A percentile compares a stretch with the other conserved stretches of the same genome.
Evolutionary conservation across 2,888 invertebrate species (phyloP).

Genomic region (Idaea dimidiata): DNA sequence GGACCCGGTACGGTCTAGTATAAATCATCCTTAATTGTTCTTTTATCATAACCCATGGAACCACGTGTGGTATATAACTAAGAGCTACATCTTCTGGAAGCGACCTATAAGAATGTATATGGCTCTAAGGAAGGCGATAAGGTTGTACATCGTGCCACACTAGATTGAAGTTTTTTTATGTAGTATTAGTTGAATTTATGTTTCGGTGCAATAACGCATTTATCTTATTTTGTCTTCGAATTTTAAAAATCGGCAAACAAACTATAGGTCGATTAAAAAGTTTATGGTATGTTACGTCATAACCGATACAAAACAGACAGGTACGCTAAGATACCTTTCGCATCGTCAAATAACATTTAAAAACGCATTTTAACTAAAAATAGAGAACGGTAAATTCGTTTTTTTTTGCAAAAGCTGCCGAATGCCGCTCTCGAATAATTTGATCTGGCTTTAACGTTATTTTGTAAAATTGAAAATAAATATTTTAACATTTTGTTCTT

Average conservation of each 20-base stretch:
- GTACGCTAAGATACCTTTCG: constrained; percentile 12
- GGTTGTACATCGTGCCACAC: too few relatives aligned
- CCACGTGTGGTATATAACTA: too few relatives aligned
- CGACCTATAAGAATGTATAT: too few relatives aligned
- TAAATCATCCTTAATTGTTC: too few relatives aligned
- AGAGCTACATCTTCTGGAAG: too few relatives aligned
- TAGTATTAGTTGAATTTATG: too few relatives aligned
- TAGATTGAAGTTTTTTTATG: too few relatives aligned
- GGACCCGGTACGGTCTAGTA: too few relatives aligned
- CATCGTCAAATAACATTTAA: constrained; percentile 4
- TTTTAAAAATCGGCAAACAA: background rate
- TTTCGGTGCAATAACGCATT: too few relatives aligned
- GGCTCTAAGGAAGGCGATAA: too few relatives aligned
- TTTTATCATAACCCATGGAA: too few relatives aligned
- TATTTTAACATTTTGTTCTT: background rate
- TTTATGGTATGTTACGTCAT: background rate
- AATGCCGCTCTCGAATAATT: background rate
- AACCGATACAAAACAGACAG: background rate
- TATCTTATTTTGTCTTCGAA: too few relatives aligned
- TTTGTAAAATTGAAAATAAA: background rate
- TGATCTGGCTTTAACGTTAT: background rate
- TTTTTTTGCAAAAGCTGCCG: background rate
- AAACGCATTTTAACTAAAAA: constrained; percentile 16
- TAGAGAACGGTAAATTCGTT: constrained; percentile 7
- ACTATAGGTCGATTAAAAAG: background rate